Evolutionary conservation across 2,888 invertebrate genomes (phyloP).

Genomic region (Oscheius onirici): DNA sequence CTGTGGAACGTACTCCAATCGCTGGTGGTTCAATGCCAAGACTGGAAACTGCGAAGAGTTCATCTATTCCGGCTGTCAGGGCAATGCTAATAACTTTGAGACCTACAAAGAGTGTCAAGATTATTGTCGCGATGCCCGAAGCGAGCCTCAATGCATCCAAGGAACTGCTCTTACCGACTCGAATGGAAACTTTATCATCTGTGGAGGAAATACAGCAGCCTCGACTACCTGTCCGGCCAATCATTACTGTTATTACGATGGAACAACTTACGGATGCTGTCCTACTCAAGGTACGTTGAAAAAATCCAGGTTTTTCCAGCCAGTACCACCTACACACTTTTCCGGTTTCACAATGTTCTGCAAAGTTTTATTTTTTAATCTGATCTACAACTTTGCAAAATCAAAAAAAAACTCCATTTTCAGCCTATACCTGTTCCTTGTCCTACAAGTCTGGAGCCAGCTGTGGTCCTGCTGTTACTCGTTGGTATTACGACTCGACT

Average conservation of each 20-base stretch:
- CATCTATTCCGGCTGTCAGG: slow-evolving; percentile 70
- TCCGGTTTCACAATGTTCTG: no score
- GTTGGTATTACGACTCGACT: slow-evolving; percentile 69
- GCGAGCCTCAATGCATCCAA: slow-evolving; percentile 70
- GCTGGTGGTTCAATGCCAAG: slow-evolving; percentile 72
- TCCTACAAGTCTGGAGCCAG: slow-evolving; percentile 68
- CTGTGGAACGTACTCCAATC: slow-evolving; percentile 69
- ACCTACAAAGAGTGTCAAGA: slow-evolving; percentile 71
- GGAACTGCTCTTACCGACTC: slow-evolving; percentile 71
- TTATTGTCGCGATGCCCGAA: slow-evolving; percentile 69
- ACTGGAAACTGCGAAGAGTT: slow-evolving; percentile 72
- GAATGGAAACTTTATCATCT: slow-evolving; percentile 70
- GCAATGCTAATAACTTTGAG: slow-evolving; percentile 71
- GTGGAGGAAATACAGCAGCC: slow-evolving; percentile 63
- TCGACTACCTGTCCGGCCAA: slow-evolving; percentile 70
- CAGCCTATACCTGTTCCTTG: slow-evolving; percentile 70
- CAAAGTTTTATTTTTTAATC: background rate
- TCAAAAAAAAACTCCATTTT: slow-evolving; percentile 7
- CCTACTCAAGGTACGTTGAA: slow-evolving; percentile 63
- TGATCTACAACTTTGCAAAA: background rate
- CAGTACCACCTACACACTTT: background rate
- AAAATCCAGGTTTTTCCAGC: background rate
- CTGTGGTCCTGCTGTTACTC: slow-evolving; percentile 71
- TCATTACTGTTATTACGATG: slow-evolving; percentile 71
- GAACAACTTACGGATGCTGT: slow-evolving; percentile 71